Evolutionary conservation across 2,888 invertebrate genomes (phyloP).

Genomic region (Cremastinae sp.): DNA sequence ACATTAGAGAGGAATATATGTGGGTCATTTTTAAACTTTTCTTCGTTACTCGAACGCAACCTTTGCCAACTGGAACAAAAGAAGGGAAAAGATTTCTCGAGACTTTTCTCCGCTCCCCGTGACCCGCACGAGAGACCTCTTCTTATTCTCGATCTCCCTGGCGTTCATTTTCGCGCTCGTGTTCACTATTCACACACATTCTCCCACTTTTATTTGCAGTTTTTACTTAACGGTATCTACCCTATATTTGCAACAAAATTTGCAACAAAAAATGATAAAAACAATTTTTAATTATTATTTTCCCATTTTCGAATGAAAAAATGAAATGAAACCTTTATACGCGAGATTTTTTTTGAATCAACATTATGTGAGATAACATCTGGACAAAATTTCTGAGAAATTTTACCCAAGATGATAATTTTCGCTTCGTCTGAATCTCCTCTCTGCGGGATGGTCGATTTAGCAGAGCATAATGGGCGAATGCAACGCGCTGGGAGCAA

Average conservation of each 20-base stretch:
- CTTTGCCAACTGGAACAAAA: conserved; percentile 26
- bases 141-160: conserved; percentile 47
- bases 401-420: no score
- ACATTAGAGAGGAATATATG: neutral
- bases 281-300: no score
- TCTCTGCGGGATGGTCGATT: neutral
- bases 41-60: conserved; percentile 14
- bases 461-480: no score
- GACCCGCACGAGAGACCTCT: conserved; percentile 39
- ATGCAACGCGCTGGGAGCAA: no score
- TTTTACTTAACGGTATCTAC: neutral
- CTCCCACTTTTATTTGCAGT: conserved; percentile 1
- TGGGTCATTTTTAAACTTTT: conserved; percentile 4
- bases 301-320: no score
- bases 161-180: conserved; percentile 24
- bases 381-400: no score
- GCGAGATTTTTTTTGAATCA: neutral
- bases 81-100: conserved; percentile 28
- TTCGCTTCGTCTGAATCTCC: neutral
- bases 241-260: conserved; percentile 4
- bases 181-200: conserved; percentile 25
- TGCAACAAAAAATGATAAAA: no score
- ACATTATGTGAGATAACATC: no score
- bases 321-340: no score
- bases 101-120: conserved; percentile 28